These are phyloP conservation scores for Rhamnusium bicolor DNA, from an alignment of 2,888 invertebrate species.

Conservation along the genomic window DNA sequence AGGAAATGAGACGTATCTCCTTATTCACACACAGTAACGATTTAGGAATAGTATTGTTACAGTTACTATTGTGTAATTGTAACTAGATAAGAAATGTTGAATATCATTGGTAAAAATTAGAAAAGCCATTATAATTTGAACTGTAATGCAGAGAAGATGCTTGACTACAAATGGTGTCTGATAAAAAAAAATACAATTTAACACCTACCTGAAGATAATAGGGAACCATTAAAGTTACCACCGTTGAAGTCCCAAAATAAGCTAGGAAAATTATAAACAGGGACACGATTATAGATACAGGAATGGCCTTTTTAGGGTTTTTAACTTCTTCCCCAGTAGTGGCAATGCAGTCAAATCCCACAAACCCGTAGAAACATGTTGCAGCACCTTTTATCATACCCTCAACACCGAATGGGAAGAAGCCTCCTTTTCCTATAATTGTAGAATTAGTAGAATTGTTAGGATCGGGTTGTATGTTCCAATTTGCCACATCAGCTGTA, in stretches of 20 bases:
- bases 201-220: slow-evolving; percentile 80
- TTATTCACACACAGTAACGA: too few relatives aligned
- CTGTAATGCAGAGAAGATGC: too few relatives aligned
- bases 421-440: slow-evolving; percentile 80
- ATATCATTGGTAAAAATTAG: too few relatives aligned
- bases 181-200: too few relatives aligned
- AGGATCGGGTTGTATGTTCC: slow-evolving; percentile 64
- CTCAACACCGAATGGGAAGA: slow-evolving; percentile 86
- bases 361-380: slow-evolving; percentile 92
- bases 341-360: slow-evolving; percentile 93
- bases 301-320: slow-evolving; percentile 89
- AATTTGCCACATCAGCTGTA: slow-evolving; percentile 71
- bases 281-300: slow-evolving; percentile 88
- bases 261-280: slow-evolving; percentile 88
- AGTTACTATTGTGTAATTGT: too few relatives aligned
- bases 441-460: slow-evolving; percentile 68
- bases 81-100: too few relatives aligned
- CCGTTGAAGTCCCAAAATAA: slow-evolving; percentile 90
- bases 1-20: too few relatives aligned
- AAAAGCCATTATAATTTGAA: too few relatives aligned
- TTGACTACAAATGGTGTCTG: too few relatives aligned
- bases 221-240: slow-evolving; percentile 90
- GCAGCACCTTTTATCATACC: slow-evolving; percentile 88
- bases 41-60: too few relatives aligned
- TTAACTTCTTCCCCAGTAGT: slow-evolving; percentile 92